Conservation (phyloP, 2,113 vertebrate genomes). For the Arothron firmamentum region DNA sequence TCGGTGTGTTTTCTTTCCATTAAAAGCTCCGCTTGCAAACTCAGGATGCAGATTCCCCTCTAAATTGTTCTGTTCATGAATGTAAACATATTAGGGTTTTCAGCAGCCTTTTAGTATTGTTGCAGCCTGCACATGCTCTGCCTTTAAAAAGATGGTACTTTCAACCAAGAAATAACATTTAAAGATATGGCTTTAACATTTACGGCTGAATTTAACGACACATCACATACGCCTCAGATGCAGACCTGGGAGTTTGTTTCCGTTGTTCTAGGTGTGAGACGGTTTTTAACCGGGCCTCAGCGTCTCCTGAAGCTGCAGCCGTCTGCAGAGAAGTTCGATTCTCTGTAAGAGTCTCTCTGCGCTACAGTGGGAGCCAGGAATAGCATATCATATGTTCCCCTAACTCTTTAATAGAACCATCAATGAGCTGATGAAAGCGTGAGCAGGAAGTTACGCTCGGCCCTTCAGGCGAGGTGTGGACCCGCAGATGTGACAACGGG, state of each 20-base stretch:
- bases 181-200: too few species aligned
- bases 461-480: slow-evolving; percentile 32
- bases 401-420: slow-evolving; percentile 15
- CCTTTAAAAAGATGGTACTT: too few species aligned
- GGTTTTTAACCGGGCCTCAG: slow-evolving; percentile 12
- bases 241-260: too few species aligned
- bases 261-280: too few species aligned
- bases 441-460: slow-evolving; percentile 32
- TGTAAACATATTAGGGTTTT: slow-evolving; percentile 3
- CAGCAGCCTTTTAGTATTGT: too few species aligned
- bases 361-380: not conserved
- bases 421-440: slow-evolving; percentile 24
- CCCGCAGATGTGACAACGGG: slow-evolving; percentile 10
- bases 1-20: slow-evolving; percentile 1
- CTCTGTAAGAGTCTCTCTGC: slow-evolving; percentile 1
- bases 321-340: slow-evolving; percentile 2
- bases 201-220: too few species aligned
- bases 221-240: too few species aligned
- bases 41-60: not conserved
- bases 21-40: slow-evolving; percentile 1
- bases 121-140: too few species aligned
- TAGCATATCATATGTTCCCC: slow-evolving; percentile 1
- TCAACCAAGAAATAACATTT: too few species aligned
- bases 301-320: slow-evolving; percentile 9
- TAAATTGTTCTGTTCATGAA: not conserved